phyloP scores from a whole-genome alignment of 2,113 vertebrate species.

The Cricetomys ansorgei region DNA sequence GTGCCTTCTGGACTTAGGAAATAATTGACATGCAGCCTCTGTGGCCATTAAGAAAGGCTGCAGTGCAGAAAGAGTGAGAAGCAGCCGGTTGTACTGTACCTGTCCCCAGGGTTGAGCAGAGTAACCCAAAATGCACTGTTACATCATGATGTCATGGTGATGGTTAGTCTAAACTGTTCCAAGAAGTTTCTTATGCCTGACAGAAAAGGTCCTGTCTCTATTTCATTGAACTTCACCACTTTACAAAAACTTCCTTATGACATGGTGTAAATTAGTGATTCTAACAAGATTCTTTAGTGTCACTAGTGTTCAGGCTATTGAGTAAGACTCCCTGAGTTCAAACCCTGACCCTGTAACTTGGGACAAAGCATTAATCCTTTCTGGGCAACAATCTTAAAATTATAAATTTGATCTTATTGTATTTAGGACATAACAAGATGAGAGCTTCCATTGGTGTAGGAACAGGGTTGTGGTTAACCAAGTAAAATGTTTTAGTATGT shows the following conservation, averaged over 20 bases:
- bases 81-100: not conserved
- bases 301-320: not conserved
- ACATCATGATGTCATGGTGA: not conserved
- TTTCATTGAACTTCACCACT: too few relatives aligned
- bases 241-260: not conserved
- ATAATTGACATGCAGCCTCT: not conserved
- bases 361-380: not conserved
- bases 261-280: slow-evolving; percentile 69
- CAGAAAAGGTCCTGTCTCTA: too few relatives aligned
- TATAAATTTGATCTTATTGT: not conserved
- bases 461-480: not conserved
- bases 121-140: rapidly evolving
- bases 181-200: too few relatives aligned
- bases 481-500: not conserved
- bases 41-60: not conserved
- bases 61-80: not conserved
- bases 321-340: not conserved
- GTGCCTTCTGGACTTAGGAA: slow-evolving; percentile 12
- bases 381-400: not conserved
- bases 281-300: slow-evolving; percentile 20
- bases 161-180: slow-evolving; percentile 33
- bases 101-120: rapidly evolving
- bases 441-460: not conserved
- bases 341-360: not conserved
- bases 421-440: not conserved